Percentiles rank a stretch among this genome's conserved stretches.
Evolutionary conservation across 2,113 vertebrate species (phyloP).

Genomic region (Lepisosteus oculatus): DNA sequence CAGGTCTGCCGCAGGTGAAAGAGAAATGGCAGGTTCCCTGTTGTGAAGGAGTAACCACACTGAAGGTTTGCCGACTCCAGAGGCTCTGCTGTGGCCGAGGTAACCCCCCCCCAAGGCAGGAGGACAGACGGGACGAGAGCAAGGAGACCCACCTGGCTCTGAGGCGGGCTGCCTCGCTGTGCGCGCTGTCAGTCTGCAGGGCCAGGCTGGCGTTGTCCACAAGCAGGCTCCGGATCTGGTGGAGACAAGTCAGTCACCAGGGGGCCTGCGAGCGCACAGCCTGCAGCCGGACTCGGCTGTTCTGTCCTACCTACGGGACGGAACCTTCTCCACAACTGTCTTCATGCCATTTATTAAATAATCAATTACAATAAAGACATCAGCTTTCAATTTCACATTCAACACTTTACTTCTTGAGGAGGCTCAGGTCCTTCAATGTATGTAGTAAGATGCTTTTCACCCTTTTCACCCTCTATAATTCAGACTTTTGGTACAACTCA

Average conservation of each 20-base stretch:
- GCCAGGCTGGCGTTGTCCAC: conserved; percentile 60
- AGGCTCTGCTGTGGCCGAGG: no score
- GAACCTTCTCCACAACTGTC: no score
- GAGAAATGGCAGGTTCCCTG: conserved; percentile 19
- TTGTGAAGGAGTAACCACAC: background rate
- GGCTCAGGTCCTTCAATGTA: no score
- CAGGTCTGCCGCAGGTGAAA: conserved; percentile 38
- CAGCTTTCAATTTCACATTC: no score
- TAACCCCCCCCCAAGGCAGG: no score
- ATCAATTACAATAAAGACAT: no score
- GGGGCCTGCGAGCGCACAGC: background rate
- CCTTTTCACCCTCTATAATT: no score
- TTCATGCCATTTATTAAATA: no score
- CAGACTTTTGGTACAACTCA: no score
- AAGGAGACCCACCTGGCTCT: conserved; percentile 53
- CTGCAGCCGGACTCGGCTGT: background rate
- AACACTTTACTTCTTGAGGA: no score
- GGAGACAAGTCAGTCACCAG: conserved; percentile 13
- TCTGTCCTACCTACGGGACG: background rate
- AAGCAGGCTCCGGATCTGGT: conserved; percentile 55
- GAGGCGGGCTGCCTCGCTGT: conserved; percentile 45
- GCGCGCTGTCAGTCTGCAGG: conserved; percentile 55
- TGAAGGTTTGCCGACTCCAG: conserved; percentile 13
- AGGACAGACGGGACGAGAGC: conserved; percentile 16
- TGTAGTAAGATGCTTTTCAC: no score